Evolutionary conservation across 1,140 invertebrate species (phyloP).

Genomic region (Acromyrmex heyeri): DNA sequence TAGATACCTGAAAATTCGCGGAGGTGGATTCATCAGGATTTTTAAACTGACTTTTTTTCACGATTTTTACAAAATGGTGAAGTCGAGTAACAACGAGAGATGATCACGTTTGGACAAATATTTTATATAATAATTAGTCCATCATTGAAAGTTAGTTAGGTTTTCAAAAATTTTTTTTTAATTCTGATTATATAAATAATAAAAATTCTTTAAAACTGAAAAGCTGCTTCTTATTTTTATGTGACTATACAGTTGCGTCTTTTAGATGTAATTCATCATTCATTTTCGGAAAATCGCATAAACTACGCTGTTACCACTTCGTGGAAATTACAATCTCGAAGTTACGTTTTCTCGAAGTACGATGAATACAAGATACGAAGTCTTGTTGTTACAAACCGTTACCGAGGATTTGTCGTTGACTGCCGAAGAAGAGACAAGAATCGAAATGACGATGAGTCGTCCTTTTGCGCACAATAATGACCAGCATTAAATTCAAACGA

Average conservation of each 20-base stretch:
- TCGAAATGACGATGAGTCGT: conserved; percentile 27
- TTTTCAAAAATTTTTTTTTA: background rate
- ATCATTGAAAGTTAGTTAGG: background rate
- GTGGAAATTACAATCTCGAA: background rate
- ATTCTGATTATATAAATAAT: background rate
- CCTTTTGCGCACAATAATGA: conserved; percentile 55
- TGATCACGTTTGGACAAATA: background rate
- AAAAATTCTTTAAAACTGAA: background rate
- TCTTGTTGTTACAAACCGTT: background rate
- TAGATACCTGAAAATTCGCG: too few species aligned
- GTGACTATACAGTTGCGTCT: background rate
- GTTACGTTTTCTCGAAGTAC: conserved; percentile 3
- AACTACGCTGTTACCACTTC: background rate
- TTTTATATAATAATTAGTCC: background rate
- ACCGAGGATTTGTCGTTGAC: background rate
- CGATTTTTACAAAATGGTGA: background rate
- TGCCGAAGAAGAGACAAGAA: background rate
- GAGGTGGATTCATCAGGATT: background rate
- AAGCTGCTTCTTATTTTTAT: background rate
- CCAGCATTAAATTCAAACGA: conserved; percentile 72
- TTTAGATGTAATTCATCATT: background rate
- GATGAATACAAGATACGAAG: background rate
- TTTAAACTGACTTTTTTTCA: background rate
- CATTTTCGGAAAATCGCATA: background rate
- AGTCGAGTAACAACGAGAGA: background rate